Conservation (phyloP, 1,140 invertebrate species). For the Brachionus plicatilis region DNA sequence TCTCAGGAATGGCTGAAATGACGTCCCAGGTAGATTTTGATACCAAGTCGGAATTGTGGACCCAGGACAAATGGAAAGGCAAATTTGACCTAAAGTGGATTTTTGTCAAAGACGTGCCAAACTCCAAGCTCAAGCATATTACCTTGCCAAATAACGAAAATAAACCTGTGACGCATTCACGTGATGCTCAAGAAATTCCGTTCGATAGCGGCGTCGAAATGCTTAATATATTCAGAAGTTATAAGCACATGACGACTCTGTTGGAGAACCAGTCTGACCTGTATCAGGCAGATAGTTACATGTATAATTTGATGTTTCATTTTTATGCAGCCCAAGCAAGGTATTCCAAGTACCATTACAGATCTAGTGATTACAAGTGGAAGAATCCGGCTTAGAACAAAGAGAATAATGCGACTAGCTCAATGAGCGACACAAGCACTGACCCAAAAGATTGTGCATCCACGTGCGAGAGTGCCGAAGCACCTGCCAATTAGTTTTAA, state of each 20-base stretch:
- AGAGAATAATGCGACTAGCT: neutral
- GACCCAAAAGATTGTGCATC: neutral
- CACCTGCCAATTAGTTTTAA: neutral
- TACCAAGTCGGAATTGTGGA: slow-evolving; percentile 61
- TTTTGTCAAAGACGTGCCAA: slow-evolving; percentile 90
- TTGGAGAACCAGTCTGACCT: neutral
- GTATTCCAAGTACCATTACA: slow-evolving; percentile 24
- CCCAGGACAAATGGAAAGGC: slow-evolving; percentile 60
- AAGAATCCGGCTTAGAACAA: neutral
- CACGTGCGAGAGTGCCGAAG: neutral
- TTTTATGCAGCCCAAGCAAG: neutral
- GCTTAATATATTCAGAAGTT: slow-evolving; percentile 78
- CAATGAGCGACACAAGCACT: neutral
- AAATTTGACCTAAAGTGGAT: slow-evolving; percentile 96
- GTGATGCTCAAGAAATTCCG: slow-evolving; percentile 93
- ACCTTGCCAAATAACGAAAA: slow-evolving; percentile 96
- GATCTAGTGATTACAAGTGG: slow-evolving; percentile 20
- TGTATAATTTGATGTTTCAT: slow-evolving; percentile 21
- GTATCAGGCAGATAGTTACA: neutral
- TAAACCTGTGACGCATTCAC: slow-evolving; percentile 92
- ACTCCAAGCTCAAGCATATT: slow-evolving; percentile 75
- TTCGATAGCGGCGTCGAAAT: slow-evolving; percentile 76
- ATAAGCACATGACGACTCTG: slow-evolving; percentile 61
- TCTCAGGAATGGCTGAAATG: slow-evolving; percentile 98
- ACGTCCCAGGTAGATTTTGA: slow-evolving; percentile 81